These are phyloP conservation scores for Lottia gigantea DNA, from an alignment of 2,888 invertebrate genomes.

Conservation along the genomic window DNA sequence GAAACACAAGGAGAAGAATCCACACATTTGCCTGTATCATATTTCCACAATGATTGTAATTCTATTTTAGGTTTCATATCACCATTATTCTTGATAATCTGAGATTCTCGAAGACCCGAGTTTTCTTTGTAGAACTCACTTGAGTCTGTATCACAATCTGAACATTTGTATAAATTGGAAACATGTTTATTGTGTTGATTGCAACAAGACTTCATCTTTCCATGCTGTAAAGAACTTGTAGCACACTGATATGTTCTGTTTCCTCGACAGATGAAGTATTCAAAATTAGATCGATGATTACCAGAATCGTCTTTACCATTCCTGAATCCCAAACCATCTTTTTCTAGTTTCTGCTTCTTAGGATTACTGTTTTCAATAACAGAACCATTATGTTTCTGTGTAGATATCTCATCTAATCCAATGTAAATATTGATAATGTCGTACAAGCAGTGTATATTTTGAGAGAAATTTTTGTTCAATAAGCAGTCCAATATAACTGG, in stretches of 20 bases:
- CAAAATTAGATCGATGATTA: too few relatives aligned
- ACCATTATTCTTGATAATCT: too few relatives aligned
- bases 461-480: constrained; percentile 52
- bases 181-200: too few relatives aligned
- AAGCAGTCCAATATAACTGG: constrained; percentile 59
- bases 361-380: not conserved
- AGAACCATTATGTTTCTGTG: not conserved
- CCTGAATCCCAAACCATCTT: not conserved
- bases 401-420: too few relatives aligned
- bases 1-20: constrained; percentile 78
- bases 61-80: not conserved
- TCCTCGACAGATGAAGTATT: too few relatives aligned
- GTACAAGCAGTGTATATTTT: constrained; percentile 37
- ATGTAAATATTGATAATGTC: not conserved
- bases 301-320: not conserved
- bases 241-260: too few relatives aligned
- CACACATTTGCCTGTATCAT: constrained; percentile 82
- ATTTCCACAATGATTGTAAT: constrained; percentile 69
- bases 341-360: not conserved
- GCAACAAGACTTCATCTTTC: too few relatives aligned
- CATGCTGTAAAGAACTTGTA: too few relatives aligned
- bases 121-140: too few relatives aligned
- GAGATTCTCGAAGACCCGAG: too few relatives aligned
- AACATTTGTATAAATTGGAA: too few relatives aligned
- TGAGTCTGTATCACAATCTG: too few relatives aligned